These are phyloP conservation scores for Chirona hameri DNA, from an alignment of 2,888 invertebrate genomes.

Conservation along the genomic window DNA sequence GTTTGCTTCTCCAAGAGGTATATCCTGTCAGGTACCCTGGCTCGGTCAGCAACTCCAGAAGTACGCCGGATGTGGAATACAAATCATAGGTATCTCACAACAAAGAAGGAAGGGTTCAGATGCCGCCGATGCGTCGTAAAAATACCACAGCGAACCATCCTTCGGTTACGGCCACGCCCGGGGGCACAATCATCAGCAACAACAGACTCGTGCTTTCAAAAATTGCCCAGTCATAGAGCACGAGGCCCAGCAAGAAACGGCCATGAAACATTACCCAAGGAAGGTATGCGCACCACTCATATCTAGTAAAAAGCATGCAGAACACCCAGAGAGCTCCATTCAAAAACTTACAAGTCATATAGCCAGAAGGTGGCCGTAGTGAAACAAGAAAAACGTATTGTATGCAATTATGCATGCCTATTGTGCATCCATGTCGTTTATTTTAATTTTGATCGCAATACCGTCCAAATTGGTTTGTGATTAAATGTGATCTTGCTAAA, in stretches of 20 bases:
- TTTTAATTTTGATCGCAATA: too few relatives aligned
- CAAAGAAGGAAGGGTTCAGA: not conserved
- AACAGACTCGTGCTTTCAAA: not conserved
- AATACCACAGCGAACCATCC: not conserved
- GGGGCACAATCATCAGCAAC: not conserved
- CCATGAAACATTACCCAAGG: too few relatives aligned
- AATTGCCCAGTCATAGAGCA: not conserved
- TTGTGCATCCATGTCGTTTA: too few relatives aligned
- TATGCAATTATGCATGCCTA: too few relatives aligned
- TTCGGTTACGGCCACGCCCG: not conserved
- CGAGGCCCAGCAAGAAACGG: not conserved
- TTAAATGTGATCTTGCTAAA: too few relatives aligned
- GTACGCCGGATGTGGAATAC: not conserved
- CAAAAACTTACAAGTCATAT: too few relatives aligned
- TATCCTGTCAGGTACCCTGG: not conserved
- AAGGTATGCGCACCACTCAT: too few relatives aligned
- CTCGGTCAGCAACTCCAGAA: not conserved
- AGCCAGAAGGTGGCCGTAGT: too few relatives aligned
- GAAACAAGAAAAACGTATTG: too few relatives aligned
- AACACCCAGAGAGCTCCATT: too few relatives aligned
- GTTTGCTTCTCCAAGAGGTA: not conserved
- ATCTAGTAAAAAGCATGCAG: too few relatives aligned
- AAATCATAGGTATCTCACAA: not conserved
- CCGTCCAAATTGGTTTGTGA: too few relatives aligned
- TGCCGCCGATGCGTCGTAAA: not conserved